Evolutionary conservation across 2,888 invertebrate species (phyloP).

Genomic region (Ochlodes sylvanus): DNA sequence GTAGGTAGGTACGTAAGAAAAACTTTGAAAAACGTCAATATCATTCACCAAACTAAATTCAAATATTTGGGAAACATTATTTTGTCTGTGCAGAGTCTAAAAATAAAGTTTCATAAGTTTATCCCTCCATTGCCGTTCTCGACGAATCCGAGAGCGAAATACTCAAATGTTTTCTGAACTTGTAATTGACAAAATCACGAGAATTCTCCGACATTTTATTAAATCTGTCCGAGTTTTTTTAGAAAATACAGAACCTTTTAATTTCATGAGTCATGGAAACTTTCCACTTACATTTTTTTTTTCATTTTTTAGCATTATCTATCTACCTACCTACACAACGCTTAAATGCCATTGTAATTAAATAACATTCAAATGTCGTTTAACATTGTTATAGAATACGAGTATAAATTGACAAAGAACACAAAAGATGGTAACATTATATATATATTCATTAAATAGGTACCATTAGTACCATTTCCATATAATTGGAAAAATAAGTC

Average conservation of each 20-base stretch:
- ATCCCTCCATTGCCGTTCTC: constrained; percentile 1
- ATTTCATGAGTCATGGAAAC: constrained; percentile 18
- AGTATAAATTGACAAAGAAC: too few species aligned
- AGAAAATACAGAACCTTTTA: constrained; percentile 19
- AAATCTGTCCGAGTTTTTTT: constrained; percentile 14
- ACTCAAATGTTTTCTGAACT: constrained; percentile 22
- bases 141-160: constrained; percentile 17
- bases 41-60: background rate
- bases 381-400: too few species aligned
- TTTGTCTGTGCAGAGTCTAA: background rate
- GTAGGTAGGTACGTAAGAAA: background rate
- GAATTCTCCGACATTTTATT: constrained; percentile 16
- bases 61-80: background rate
- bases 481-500: too few species aligned
- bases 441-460: too few species aligned
- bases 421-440: too few species aligned
- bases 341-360: too few species aligned
- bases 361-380: too few species aligned
- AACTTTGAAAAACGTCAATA: background rate
- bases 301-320: background rate
- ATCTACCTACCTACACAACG: background rate
- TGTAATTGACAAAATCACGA: constrained; percentile 34
- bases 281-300: constrained; percentile 7
- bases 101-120: constrained; percentile 13
- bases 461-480: too few species aligned